Percentiles rank a stretch among this genome's conserved stretches.
These are phyloP conservation scores for Sandelia bainsii DNA, from an alignment of 2,797 vertebrate species.

Conservation along the genomic window DNA sequence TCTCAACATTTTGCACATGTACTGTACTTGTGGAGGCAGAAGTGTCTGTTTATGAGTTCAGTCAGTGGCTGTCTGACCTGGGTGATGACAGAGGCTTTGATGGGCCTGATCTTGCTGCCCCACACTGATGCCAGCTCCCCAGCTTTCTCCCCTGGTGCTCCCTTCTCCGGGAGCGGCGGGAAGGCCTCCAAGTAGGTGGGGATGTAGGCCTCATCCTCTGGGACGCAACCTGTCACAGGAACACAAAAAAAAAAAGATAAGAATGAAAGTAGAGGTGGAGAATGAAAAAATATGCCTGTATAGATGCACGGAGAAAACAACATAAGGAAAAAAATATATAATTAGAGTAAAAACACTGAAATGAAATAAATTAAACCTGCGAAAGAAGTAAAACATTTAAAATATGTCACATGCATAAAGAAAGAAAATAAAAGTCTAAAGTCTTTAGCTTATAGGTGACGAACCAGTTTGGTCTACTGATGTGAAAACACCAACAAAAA, in stretches of 20 bases:
- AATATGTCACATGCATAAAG: neutral
- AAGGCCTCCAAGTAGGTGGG: constrained; percentile 87
- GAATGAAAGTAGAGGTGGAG: neutral
- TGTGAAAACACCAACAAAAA: neutral
- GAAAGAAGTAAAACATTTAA: neutral
- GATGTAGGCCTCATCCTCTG: constrained; percentile 86
- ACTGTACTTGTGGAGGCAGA: neutral
- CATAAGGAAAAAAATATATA: no score
- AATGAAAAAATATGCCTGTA: constrained; percentile 16
- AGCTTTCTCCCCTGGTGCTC: constrained; percentile 80
- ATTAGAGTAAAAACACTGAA: neutral
- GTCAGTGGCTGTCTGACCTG: constrained; percentile 76
- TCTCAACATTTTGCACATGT: no score
- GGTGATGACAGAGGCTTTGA: constrained; percentile 86
- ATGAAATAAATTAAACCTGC: neutral
- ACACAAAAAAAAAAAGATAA: constrained; percentile 27
- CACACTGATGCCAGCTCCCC: constrained; percentile 80
- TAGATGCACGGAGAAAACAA: neutral
- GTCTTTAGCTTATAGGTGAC: neutral
- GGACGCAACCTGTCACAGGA: constrained; percentile 80
- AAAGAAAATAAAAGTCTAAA: neutral
- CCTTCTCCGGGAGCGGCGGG: constrained; percentile 86
- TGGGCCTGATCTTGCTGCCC: constrained; percentile 85
- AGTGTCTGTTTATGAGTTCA: neutral
- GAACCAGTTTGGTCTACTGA: neutral